A percentile compares a stretch with the other conserved stretches of the same genome.
phyloP scores from a whole-genome alignment of 2,113 vertebrate genomes.

The Spizaetus ornatus region DNA sequence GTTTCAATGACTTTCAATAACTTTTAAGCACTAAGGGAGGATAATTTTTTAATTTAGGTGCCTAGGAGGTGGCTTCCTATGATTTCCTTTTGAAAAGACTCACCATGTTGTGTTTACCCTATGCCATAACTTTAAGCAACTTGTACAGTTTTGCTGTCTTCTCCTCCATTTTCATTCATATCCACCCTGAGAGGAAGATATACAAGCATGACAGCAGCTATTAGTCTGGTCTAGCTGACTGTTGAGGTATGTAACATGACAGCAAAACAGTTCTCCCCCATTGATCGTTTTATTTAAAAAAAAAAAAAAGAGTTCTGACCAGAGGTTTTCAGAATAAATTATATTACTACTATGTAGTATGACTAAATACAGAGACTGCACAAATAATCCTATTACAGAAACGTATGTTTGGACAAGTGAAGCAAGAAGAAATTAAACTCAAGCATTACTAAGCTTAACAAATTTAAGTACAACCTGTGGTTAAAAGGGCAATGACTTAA shows the following conservation, averaged over 20 bases:
- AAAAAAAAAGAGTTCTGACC: background rate
- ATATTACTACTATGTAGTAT: fast-evolving
- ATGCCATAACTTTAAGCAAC: background rate
- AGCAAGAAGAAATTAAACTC: background rate
- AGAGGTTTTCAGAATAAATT: background rate
- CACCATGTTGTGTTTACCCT: background rate
- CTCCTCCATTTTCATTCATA: background rate
- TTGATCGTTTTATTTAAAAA: background rate
- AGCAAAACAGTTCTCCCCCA: background rate
- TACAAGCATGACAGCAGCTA: background rate
- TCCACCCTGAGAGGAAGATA: background rate
- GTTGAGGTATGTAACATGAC: background rate
- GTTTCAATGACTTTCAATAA: background rate
- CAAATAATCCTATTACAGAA: background rate
- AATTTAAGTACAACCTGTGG: background rate
- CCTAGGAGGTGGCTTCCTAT: background rate
- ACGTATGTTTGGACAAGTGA: background rate
- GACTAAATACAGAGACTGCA: background rate
- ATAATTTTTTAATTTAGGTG: background rate
- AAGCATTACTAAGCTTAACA: background rate
- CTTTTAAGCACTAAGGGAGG: background rate
- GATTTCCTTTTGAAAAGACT: background rate
- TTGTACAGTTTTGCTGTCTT: background rate
- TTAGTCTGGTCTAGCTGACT: background rate
- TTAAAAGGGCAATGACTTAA: background rate